Evolutionary conservation across 2,113 vertebrate species (phyloP), one percentile per base, ranked within the genome.

Genomic region (Morphnarchus princeps): DNA sequence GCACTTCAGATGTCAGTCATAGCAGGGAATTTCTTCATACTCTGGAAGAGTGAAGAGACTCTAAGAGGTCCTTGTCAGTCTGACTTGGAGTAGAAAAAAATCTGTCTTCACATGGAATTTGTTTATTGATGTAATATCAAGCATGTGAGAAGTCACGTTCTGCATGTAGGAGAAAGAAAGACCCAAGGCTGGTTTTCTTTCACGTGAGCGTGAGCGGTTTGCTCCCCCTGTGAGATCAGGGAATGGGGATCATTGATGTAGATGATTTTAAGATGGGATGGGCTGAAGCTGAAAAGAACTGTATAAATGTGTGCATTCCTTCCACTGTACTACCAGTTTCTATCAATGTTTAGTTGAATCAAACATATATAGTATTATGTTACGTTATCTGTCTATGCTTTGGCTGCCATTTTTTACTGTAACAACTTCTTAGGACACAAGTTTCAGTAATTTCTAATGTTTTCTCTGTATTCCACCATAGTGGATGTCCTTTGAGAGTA

Each of bases 401-500:
- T 28, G n/a, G n/a, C 38, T 76, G 84, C 61, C 63, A 1, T 36
- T 54, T 84, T 67, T 69, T 2, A 52, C 36, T 42, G 29, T 54
- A 54, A 54, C 52, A 54, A 29, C 66, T 69, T 45, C 29, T n/a
- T 31, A 52, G 43, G 45, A 65, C 38, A 21, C 2, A 9, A 9
- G 17, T 61, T 72, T 50, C 54, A 42, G 82, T 87, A 42, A 72
- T 71, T 89, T 36, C 40, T 24, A 1, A 11, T 73, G 24, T 77
- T 83, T 57, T 67, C 62, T 90, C 45, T 87, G 22, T 90, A 4
- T 76, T 74, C 38, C 4, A 3, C 66, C 95, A 52, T 61, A 97
- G 95, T 59, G 98, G 97, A 63, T 97, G 96, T 70, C 98, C 98
- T n/a, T 72, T 99, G 90, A 98, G 97, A 49, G 96, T 99, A 91